Percentiles rank a stretch among this genome's conserved stretches.
Evolutionary conservation across 53 echinoderm and acorn worm species (phyloP).

Genomic region (Zoroaster sp.): DNA sequence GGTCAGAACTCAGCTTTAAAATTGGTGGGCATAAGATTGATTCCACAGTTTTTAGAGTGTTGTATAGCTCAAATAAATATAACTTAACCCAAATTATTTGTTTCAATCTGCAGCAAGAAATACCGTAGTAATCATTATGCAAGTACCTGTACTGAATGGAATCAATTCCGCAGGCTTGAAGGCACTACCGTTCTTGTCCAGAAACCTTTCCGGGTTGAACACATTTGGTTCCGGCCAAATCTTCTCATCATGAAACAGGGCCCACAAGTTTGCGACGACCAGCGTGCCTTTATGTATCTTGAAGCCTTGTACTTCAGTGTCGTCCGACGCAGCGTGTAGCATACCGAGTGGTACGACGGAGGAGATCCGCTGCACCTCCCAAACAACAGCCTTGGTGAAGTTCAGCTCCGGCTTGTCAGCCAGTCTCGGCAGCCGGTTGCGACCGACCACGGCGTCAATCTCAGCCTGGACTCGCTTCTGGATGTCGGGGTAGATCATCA

Average conservation of each 20-base stretch:
- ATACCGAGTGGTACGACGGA: slow-evolving; percentile 44
- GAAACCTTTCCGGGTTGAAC: slow-evolving; percentile 68
- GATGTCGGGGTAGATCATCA: slow-evolving; percentile 56
- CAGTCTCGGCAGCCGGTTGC: slow-evolving; percentile 55
- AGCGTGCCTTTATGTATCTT: slow-evolving; percentile 38
- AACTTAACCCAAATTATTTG: no score
- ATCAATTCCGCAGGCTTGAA: slow-evolving; percentile 51
- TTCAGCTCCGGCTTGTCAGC: slow-evolving; percentile 48
- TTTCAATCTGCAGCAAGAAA: no score
- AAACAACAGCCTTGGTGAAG: slow-evolving; percentile 50
- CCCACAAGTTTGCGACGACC: slow-evolving; percentile 63
- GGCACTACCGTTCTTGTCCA: slow-evolving; percentile 46
- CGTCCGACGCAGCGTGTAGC: slow-evolving; percentile 41
- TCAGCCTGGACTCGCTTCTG: slow-evolving; percentile 61
- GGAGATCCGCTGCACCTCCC: slow-evolving; percentile 63
- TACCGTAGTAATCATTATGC: no score
- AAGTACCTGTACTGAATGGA: slow-evolving; percentile 73
- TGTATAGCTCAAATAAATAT: no score
- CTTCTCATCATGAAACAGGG: slow-evolving; percentile 35
- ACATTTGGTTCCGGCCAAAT: slow-evolving; percentile 58
- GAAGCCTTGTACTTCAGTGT: slow-evolving; percentile 32
- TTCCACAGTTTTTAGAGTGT: no score
- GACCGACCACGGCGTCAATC: slow-evolving; percentile 60
- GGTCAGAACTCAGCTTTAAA: no score
- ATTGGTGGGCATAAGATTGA: no score